Evolutionary conservation across 2,797 vertebrate genomes (phyloP).

Genomic region (Bovichtus variegatus): DNA sequence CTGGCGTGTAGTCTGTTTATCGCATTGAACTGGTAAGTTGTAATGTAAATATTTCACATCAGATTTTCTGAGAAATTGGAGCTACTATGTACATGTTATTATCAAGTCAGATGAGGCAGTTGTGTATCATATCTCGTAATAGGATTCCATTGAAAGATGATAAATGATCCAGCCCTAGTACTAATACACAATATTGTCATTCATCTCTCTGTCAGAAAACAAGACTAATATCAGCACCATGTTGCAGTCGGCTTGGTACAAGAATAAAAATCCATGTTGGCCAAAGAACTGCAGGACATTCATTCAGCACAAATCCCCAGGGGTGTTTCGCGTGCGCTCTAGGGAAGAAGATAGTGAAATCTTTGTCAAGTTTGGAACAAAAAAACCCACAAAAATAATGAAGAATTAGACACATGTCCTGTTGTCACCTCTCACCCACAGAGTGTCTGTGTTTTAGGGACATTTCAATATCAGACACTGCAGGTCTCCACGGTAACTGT

Average conservation of each 20-base stretch:
- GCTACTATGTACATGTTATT: too few species aligned
- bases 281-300: constrained; percentile 40
- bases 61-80: too few species aligned
- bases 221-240: constrained; percentile 10
- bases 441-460: constrained; percentile 9
- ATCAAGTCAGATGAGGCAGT: too few species aligned
- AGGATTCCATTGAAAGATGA: too few species aligned
- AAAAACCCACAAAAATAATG: constrained; percentile 34
- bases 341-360: constrained; percentile 54
- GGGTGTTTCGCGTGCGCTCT: constrained; percentile 21
- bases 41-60: too few species aligned
- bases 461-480: constrained; percentile 25
- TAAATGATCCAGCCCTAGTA: background rate
- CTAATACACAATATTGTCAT: constrained; percentile 34
- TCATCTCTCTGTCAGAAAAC: constrained; percentile 29
- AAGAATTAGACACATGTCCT: constrained; percentile 36
- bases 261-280: constrained; percentile 29
- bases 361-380: constrained; percentile 36
- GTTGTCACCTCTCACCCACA: constrained; percentile 7
- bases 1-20: too few species aligned
- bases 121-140: too few species aligned
- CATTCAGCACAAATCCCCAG: constrained; percentile 37
- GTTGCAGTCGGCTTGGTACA: constrained; percentile 7
- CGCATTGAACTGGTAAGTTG: too few species aligned
- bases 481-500: constrained; percentile 4